phyloP scores from a whole-genome alignment of 2,797 vertebrate species.

The Melanitta fusca region DNA sequence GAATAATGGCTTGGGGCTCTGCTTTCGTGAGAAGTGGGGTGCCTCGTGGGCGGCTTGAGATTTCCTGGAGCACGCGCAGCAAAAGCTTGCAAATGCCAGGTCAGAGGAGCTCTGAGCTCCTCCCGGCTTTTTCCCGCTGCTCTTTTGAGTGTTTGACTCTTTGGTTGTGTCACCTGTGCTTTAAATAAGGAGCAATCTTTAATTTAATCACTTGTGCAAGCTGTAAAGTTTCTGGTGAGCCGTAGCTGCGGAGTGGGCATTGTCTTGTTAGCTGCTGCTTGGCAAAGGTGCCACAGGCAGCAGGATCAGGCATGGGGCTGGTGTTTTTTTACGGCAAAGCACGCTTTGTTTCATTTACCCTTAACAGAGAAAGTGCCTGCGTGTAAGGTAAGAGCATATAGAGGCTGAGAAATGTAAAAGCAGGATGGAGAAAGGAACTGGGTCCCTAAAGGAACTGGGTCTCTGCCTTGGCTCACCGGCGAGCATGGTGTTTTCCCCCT shows the following conservation, averaged over 20 bases:
- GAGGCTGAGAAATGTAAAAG: background rate
- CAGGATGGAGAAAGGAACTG: background rate
- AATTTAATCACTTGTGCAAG: background rate
- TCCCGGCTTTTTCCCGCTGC: background rate
- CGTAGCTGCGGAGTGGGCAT: background rate
- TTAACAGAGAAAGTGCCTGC: background rate
- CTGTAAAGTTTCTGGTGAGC: background rate
- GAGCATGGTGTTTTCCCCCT: background rate
- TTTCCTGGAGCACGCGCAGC: accelerated
- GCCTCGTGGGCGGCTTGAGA: accelerated
- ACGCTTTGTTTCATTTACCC: background rate
- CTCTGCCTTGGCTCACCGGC: background rate
- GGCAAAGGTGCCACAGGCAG: background rate
- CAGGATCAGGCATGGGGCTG: background rate
- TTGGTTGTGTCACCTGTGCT: background rate
- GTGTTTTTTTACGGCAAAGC: background rate
- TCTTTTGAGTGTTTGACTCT: background rate
- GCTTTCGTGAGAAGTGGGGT: background rate
- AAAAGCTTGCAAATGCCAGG: background rate
- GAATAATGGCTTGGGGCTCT: background rate
- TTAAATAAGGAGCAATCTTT: background rate
- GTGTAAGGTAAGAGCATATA: background rate
- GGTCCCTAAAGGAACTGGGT: background rate
- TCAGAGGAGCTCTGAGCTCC: background rate
- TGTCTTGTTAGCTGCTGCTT: background rate